Base-by-base conservation (phyloP, 2,888 invertebrate species). In the Malacosoma neustria region DNA sequence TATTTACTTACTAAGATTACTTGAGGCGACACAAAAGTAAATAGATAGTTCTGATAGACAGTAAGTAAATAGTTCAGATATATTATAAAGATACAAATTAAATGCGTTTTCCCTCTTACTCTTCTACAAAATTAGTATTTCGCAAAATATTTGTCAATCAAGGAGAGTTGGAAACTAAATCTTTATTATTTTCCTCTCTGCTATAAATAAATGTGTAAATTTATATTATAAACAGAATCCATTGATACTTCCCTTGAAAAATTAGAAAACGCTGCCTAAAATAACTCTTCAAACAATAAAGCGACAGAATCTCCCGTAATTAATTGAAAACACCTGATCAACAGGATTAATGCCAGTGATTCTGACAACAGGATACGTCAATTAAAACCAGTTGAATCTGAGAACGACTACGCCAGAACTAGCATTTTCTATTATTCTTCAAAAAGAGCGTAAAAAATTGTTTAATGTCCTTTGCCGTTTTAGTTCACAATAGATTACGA, bases 321-420 rank as follows among this genome's bases (percentile, higher is more conserved):
- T 69, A 69, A 73, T 69, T 72, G 69, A 69, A 39, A 68, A 68
- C 65, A 65, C 54, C 48, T 57, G 62, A 72, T 63, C 55, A 53
- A 59, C 57, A 66, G 70, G 72, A 77, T 76, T 72, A 77, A 72
- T 70, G 68, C 64, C 66, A 71, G 72, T 72, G 74, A 75, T 77
- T 72, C 72, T 66, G 69, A 77, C 73, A 70, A 72, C 82, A 82
- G 82, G 82, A 82, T 79, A 70, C 69, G 75, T 81, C 77, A 76
- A 75, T 82, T 82, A 71, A 70, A 74, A 75, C 72, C 70, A 74
- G 69, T 68, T 57, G 68, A 72, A 77, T 69, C 63, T 58, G 61
- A 65, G 67, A 70, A 68, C 56, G 53, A 67, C 61, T 57, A 59
- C 57, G 53, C 57, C 49, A 59, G 62, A 61, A 57, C 61, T 48